These are phyloP conservation scores for Paedocypris sp. DNA, from an alignment of 2,113 vertebrate species.

Conservation along the genomic window DNA sequence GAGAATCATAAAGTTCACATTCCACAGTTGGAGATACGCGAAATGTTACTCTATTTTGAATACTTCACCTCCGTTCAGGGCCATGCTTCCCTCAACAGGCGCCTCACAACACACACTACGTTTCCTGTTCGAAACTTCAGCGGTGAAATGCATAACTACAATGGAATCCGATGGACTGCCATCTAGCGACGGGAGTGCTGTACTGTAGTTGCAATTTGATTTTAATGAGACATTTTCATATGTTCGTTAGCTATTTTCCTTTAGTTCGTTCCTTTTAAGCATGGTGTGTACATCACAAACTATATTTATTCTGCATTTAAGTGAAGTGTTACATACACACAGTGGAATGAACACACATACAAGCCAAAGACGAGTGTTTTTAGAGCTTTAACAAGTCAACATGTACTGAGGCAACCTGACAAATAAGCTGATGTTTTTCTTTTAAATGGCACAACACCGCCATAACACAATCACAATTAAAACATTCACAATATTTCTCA, in stretches of 20 bases:
- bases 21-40: neutral
- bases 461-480: neutral
- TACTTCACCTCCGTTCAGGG: conserved; percentile 39
- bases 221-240: no score
- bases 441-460: no score
- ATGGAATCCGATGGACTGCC: conserved; percentile 2
- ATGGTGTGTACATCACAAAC: no score
- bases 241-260: no score
- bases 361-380: no score
- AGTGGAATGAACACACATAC: no score
- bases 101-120: conserved; percentile 16
- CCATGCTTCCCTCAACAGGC: conserved; percentile 33
- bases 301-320: no score
- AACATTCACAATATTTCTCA: neutral
- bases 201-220: neutral
- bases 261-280: no score
- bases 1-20: neutral
- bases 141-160: neutral
- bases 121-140: conserved; percentile 1
- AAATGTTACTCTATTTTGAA: neutral
- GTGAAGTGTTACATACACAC: no score
- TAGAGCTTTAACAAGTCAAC: no score
- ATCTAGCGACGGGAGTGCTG: conserved; percentile 10
- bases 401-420: no score
- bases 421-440: no score